Evolutionary conservation across 2,113 vertebrate genomes (phyloP).

Genomic region (Columba livia): DNA sequence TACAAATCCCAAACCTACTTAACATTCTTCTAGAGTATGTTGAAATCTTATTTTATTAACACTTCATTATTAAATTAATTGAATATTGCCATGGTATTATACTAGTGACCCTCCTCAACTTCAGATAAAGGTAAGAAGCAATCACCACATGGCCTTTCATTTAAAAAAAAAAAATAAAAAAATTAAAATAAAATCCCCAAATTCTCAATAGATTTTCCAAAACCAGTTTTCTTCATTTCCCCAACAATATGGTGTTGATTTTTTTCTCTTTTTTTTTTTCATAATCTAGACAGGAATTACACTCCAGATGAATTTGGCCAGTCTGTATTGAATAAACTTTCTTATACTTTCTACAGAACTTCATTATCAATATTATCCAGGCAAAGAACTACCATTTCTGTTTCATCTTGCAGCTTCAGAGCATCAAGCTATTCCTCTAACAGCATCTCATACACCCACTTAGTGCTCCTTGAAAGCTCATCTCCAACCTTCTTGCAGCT

Average conservation of each 20-base stretch:
- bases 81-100: not conserved
- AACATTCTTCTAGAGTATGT: not conserved
- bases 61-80: not conserved
- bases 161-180: not conserved
- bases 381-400: not conserved
- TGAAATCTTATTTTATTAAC: not conserved
- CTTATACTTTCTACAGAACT: not conserved
- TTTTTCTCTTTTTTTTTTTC: not conserved
- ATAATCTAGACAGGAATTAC: not conserved
- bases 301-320: not conserved
- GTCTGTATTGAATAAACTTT: not conserved
- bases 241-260: not conserved
- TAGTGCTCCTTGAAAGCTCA: not conserved
- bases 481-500: not conserved
- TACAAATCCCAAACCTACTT: not conserved
- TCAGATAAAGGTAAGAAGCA: not conserved
- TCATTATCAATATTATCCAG: not conserved
- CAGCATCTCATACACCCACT: not conserved
- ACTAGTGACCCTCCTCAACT: not conserved
- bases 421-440: not conserved
- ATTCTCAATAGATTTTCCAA: not conserved
- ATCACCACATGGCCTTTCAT: not conserved
- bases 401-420: not conserved
- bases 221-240: not conserved
- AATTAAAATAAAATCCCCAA: not conserved